phyloP scores from a whole-genome alignment of 2,888 invertebrate species.

The Agriopis marginaria region DNA sequence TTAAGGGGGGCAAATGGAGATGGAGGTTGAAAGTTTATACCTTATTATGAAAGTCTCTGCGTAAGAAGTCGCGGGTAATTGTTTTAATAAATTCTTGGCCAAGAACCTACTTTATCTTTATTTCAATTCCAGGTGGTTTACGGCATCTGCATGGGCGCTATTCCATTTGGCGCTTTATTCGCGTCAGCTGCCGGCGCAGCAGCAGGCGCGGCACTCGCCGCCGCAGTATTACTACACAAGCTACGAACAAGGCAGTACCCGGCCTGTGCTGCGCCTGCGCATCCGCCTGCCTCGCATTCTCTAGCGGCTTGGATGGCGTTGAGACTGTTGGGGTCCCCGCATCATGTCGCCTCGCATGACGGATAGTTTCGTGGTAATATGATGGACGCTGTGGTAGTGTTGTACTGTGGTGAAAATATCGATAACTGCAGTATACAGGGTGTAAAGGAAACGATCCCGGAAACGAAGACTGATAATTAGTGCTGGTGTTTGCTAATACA shows the following conservation, averaged over 20 bases:
- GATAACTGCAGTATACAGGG: background rate
- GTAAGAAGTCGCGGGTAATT: too few species aligned
- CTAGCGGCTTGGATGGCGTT: slow-evolving; percentile 92
- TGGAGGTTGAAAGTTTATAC: too few species aligned
- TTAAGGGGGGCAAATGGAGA: too few species aligned
- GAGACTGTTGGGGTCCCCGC: slow-evolving; percentile 86
- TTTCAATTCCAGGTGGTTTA: slow-evolving; percentile 89
- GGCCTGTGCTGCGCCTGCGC: slow-evolving; percentile 78
- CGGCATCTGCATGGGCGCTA: slow-evolving; percentile 96
- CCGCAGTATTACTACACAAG: slow-evolving; percentile 93
- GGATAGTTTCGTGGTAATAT: background rate
- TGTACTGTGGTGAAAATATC: background rate
- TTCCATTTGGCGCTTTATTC: slow-evolving; percentile 95
- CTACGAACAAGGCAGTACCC: slow-evolving; percentile 91
- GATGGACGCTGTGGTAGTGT: background rate
- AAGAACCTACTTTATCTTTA: background rate
- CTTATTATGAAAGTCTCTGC: too few species aligned
- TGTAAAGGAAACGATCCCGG: too few species aligned
- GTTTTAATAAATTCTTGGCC: too few species aligned
- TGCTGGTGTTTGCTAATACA: too few species aligned
- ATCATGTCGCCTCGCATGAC: slow-evolving; percentile 22
- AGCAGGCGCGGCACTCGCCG: slow-evolving; percentile 94
- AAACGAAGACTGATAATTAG: too few species aligned
- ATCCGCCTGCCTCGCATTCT: slow-evolving; percentile 86
- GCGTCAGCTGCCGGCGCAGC: slow-evolving; percentile 95